These are phyloP conservation scores for Machimus atricapillus DNA, from an alignment of 2,888 invertebrate genomes.

Conservation along the genomic window DNA sequence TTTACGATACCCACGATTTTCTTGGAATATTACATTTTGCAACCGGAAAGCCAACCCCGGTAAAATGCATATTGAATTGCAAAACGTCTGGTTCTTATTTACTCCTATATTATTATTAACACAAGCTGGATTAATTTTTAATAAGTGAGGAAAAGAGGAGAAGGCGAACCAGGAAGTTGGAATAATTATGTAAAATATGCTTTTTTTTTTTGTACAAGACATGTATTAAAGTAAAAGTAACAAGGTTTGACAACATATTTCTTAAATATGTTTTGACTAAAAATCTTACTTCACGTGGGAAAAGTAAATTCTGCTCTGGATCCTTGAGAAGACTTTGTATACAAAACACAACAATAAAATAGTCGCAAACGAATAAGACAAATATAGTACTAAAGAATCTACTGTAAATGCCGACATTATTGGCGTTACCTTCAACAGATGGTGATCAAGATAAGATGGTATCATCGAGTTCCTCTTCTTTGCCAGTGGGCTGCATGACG, in stretches of 20 bases:
- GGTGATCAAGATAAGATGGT: conserved; percentile 81
- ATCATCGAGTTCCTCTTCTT: conserved; percentile 92
- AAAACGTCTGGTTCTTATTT: not conserved
- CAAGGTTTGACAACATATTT: conserved; percentile 37
- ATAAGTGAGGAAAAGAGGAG: not conserved
- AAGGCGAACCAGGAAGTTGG: not conserved
- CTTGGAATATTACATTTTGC: too few relatives aligned
- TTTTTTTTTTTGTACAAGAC: conserved; percentile 36
- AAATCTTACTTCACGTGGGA: conserved; percentile 8
- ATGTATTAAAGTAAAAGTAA: conserved; percentile 46
- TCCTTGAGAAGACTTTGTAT: conserved; percentile 16
- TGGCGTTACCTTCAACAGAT: conserved; percentile 1
- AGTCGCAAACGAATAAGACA: not conserved
- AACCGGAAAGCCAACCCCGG: too few relatives aligned
- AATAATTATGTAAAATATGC: not conserved
- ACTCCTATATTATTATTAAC: too few relatives aligned
- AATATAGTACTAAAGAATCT: not conserved
- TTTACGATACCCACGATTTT: too few relatives aligned
- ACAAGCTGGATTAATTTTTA: too few relatives aligned
- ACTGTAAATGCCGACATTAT: not conserved
- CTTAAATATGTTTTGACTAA: conserved; percentile 16
- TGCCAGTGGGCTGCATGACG: conserved; percentile 77
- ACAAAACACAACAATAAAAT: conserved; percentile 4
- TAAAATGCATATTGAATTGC: too few relatives aligned
- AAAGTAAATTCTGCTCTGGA: not conserved